These are phyloP conservation scores for Thrips palmi DNA, from an alignment of 1,140 invertebrate species.

Conservation along the genomic window DNA sequence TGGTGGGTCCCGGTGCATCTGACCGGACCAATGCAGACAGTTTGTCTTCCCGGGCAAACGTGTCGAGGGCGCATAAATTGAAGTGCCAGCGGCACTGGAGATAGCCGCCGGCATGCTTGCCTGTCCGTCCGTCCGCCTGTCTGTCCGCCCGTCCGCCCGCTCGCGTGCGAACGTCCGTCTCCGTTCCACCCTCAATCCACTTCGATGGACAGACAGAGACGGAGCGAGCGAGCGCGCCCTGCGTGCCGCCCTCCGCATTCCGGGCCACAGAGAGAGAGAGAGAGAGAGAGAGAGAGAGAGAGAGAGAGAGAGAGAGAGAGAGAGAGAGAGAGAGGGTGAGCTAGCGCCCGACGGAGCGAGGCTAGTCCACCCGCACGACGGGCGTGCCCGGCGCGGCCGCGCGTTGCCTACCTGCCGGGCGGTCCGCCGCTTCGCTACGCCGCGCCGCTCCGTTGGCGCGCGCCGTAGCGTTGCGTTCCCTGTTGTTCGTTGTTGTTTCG, in stretches of 20 bases:
- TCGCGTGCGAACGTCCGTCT: too few relatives aligned
- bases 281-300: conserved; percentile 3
- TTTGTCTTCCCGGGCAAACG: too few relatives aligned
- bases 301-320: background rate
- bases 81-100: conserved; percentile 11
- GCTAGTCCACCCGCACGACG: background rate
- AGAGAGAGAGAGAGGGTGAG: conserved; percentile 18
- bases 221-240: conserved; percentile 6
- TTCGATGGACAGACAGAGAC: conserved; percentile 11
- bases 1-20: too few relatives aligned
- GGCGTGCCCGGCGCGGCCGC: background rate
- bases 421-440: too few relatives aligned
- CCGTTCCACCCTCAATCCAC: too few relatives aligned
- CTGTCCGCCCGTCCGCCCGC: too few relatives aligned
- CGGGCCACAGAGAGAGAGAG: conserved; percentile 1
- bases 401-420: too few relatives aligned
- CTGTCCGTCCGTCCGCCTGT: too few relatives aligned
- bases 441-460: background rate
- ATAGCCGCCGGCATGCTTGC: conserved; percentile 21
- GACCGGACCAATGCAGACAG: too few relatives aligned
- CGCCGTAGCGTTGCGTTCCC: background rate
- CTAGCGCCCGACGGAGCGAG: conserved; percentile 21
- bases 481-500: background rate
- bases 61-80: too few relatives aligned
- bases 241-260: conserved; percentile 13